Percentiles rank a stretch among this genome's conserved stretches.
Conservation (phyloP, 2,113 vertebrate species). For the Morone saxatilis region DNA sequence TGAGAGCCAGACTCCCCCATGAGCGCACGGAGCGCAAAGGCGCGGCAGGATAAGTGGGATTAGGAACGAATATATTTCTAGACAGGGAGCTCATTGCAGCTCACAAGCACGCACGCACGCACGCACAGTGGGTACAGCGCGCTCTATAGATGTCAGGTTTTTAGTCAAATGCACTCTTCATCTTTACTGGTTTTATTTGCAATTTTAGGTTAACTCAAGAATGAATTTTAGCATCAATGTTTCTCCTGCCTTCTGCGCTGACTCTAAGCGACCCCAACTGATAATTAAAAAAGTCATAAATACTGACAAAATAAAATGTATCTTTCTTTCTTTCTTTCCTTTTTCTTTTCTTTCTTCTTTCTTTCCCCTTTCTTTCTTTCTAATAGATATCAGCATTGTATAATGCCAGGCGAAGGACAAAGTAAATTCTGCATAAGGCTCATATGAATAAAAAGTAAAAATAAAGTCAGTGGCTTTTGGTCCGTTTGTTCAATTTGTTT, state of each 20-base stretch:
- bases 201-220: neutral
- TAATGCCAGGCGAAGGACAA: neutral
- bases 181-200: neutral
- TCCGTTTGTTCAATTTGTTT: slow-evolving; percentile 19
- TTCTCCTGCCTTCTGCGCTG: neutral
- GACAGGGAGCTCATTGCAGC: neutral
- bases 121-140: neutral
- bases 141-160: neutral
- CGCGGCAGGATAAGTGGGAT: slow-evolving; percentile 59
- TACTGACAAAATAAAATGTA: neutral
- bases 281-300: neutral
- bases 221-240: neutral
- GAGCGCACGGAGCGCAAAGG: slow-evolving; percentile 26
- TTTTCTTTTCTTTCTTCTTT: slow-evolving; percentile 48
- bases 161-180: neutral
- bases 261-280: no score
- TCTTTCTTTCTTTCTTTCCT: slow-evolving; percentile 45
- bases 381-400: neutral
- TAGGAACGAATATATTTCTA: slow-evolving; percentile 11
- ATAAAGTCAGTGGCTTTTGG: neutral
- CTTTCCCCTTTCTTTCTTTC: slow-evolving; percentile 35
- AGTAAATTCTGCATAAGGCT: neutral
- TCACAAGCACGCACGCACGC: neutral
- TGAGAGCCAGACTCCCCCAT: slow-evolving; percentile 32
- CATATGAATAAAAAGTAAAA: neutral